Evolutionary conservation across 2,797 vertebrate species (phyloP).

Genomic region (Etheostoma perlongum): DNA sequence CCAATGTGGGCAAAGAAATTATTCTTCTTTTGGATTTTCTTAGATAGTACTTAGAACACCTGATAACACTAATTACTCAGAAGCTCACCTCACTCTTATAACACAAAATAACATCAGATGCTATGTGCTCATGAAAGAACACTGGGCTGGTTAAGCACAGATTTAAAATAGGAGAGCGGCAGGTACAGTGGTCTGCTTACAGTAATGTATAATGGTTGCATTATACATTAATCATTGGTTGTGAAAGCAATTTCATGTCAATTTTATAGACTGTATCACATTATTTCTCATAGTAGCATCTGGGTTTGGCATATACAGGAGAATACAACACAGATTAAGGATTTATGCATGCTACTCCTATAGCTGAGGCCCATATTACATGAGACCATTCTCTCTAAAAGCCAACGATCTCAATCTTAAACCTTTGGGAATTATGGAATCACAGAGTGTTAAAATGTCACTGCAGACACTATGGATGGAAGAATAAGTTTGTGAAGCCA

Average conservation of each 20-base stretch:
- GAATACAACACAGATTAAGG: conserved; percentile 17
- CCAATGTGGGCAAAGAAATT: conserved; percentile 17
- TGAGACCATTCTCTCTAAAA: conserved; percentile 13
- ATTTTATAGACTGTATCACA: conserved; percentile 33
- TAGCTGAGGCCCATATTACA: conserved; percentile 9
- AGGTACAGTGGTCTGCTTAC: not conserved
- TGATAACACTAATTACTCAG: not conserved
- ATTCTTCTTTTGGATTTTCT: conserved; percentile 1
- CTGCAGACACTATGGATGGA: not conserved
- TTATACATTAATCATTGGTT: conserved; percentile 50
- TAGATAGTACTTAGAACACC: not conserved
- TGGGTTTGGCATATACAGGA: conserved; percentile 15
- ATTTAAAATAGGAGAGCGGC: conserved; percentile 12
- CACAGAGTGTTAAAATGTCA: conserved; percentile 15
- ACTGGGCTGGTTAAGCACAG: conserved; percentile 3
- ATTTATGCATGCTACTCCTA: conserved; percentile 10
- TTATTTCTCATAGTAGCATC: conserved; percentile 25
- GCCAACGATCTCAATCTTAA: conserved; percentile 13
- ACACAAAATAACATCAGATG: conserved; percentile 22
- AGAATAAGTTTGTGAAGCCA: not conserved
- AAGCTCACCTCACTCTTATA: not conserved
- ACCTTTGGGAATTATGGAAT: not conserved
- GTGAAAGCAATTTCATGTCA: conserved; percentile 51
- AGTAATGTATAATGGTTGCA: conserved; percentile 18
- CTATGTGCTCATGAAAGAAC: conserved; percentile 6